These are phyloP conservation scores for Brachycybe producta DNA, from an alignment of 2,888 invertebrate genomes.

Conservation along the genomic window DNA sequence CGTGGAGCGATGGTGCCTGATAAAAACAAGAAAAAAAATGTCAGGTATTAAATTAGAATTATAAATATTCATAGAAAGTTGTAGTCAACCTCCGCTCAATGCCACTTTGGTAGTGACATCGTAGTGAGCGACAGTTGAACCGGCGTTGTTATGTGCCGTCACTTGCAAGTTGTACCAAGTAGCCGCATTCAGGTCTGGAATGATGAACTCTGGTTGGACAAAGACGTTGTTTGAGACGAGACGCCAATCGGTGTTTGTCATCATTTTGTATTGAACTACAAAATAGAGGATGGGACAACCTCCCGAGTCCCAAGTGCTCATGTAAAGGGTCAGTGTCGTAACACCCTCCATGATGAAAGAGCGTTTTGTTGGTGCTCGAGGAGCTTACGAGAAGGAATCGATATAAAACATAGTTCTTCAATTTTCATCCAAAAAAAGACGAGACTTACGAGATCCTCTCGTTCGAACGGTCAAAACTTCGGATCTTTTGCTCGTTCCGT, in stretches of 20 bases:
- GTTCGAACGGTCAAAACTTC: slow-evolving; percentile 56
- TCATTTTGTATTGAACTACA: slow-evolving; percentile 81
- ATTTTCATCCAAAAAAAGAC: neutral
- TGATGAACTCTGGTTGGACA: slow-evolving; percentile 49
- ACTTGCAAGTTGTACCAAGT: slow-evolving; percentile 35
- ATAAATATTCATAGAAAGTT: neutral
- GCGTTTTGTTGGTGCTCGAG: slow-evolving; percentile 56
- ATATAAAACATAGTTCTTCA: neutral
- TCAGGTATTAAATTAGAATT: neutral
- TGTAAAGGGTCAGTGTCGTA: slow-evolving; percentile 72
- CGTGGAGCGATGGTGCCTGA: slow-evolving; percentile 4
- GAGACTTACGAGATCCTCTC: slow-evolving; percentile 56
- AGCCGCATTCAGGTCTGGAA: slow-evolving; percentile 31
- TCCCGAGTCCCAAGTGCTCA: slow-evolving; percentile 86
- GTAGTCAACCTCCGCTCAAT: slow-evolving; percentile 29
- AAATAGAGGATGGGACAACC: slow-evolving; percentile 92
- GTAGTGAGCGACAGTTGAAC: slow-evolving; percentile 33
- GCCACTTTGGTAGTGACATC: slow-evolving; percentile 33
- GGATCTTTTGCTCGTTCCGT: slow-evolving; percentile 60
- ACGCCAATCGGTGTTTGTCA: slow-evolving; percentile 24
- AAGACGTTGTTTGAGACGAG: slow-evolving; percentile 21
- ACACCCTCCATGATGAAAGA: slow-evolving; percentile 67
- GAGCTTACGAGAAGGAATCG: slow-evolving; percentile 36
- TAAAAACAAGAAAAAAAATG: neutral
- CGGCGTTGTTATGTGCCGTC: slow-evolving; percentile 35